Evolutionary conservation across 2,888 invertebrate genomes (phyloP).

Genomic region (Aproaerema taeniolella): DNA sequence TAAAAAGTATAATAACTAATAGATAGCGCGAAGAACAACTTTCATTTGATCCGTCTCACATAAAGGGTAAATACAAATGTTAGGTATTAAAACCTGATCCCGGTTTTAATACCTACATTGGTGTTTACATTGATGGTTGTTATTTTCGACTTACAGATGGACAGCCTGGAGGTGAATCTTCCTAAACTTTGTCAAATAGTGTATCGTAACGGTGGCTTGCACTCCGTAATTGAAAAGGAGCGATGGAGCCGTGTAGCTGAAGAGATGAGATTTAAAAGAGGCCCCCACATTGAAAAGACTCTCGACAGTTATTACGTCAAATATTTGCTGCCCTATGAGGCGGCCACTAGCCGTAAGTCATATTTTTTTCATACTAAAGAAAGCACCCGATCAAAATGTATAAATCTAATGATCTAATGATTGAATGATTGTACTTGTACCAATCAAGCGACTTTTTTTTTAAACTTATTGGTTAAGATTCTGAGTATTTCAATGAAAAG

Average conservation of each 20-base stretch:
- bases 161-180: slow-evolving; percentile 94
- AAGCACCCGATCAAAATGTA: background rate
- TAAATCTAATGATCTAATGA: no score
- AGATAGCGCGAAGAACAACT: no score
- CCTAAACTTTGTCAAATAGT: slow-evolving; percentile 91
- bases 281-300: slow-evolving; percentile 87
- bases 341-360: slow-evolving; percentile 81
- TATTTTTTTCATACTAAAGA: background rate
- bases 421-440: no score
- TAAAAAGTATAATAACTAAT: no score
- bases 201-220: slow-evolving; percentile 89
- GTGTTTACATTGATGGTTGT: background rate
- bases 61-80: no score
- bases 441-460: no score
- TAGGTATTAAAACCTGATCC: no score
- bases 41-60: no score
- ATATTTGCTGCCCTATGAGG: slow-evolving; percentile 92
- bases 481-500: no score
- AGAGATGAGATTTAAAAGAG: slow-evolving; percentile 89
- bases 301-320: slow-evolving; percentile 94
- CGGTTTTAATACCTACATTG: no score
- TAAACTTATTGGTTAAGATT: no score
- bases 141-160: slow-evolving; percentile 85
- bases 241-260: slow-evolving; percentile 93
- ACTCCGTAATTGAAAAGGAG: slow-evolving; percentile 91